Evolutionary conservation across 2,888 invertebrate genomes (phyloP).

Genomic region (Dusona sp.): DNA sequence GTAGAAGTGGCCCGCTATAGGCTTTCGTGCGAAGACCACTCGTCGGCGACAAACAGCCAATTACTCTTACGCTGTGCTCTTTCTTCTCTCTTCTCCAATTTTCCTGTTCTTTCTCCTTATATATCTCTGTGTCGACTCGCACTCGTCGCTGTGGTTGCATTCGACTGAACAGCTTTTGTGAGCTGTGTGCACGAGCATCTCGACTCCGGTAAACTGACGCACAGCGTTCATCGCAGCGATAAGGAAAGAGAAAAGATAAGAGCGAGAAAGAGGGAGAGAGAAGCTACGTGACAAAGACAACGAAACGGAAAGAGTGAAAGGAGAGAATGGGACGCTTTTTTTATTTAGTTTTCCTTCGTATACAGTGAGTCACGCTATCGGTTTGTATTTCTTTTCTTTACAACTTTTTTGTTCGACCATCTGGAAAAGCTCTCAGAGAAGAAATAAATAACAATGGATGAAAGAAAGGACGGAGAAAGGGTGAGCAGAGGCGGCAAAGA

Average conservation of each 20-base stretch:
- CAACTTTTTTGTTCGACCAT: slow-evolving; percentile 43
- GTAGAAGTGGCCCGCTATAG: slow-evolving; percentile 45
- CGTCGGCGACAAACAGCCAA: slow-evolving; percentile 65
- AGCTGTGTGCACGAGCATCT: not conserved
- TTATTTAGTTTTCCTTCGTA: not conserved
- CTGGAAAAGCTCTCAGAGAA: slow-evolving; percentile 55
- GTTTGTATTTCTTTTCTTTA: slow-evolving; percentile 47
- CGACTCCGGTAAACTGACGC: slow-evolving; percentile 34
- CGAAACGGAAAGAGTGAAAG: not conserved
- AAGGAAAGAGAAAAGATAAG: slow-evolving; percentile 19
- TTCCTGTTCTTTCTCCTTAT: slow-evolving; percentile 1
- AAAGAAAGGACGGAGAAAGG: not conserved
- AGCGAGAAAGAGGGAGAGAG: not conserved
- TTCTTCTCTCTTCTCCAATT: slow-evolving; percentile 26
- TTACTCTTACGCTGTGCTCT: slow-evolving; percentile 64
- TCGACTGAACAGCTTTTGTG: slow-evolving; percentile 15
- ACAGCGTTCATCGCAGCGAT: slow-evolving; percentile 26
- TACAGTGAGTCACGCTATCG: slow-evolving; percentile 32
- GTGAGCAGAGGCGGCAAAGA: slow-evolving; percentile 6
- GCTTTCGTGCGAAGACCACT: slow-evolving; percentile 44
- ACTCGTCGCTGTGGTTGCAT: slow-evolving; percentile 23
- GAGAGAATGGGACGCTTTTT: slow-evolving; percentile 5
- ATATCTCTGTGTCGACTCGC: slow-evolving; percentile 7
- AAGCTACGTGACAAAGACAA: not conserved
- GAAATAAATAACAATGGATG: slow-evolving; percentile 55